Conservation (phyloP, 2,888 invertebrate species). For the Eristalis arbustorum region DNA sequence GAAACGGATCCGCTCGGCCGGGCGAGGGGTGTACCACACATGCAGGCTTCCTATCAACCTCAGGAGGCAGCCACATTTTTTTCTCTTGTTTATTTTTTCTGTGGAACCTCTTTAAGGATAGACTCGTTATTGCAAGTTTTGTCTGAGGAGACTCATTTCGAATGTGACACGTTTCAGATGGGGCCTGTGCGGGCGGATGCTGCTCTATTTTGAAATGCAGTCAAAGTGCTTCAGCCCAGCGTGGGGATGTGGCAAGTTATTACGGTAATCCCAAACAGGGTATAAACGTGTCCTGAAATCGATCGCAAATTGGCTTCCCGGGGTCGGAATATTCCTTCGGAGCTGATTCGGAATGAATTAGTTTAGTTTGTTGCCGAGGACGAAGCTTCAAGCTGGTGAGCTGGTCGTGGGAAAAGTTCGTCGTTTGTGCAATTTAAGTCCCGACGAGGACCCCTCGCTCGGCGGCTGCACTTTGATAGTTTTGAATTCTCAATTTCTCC, state of each 20-base stretch:
- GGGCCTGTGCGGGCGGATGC: neutral
- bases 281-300: constrained; percentile 66
- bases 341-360: constrained; percentile 63
- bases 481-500: constrained; percentile 68
- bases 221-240: constrained; percentile 11
- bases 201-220: constrained; percentile 47
- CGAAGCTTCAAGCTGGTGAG: neutral
- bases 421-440: constrained; percentile 59
- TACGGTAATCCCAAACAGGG: constrained; percentile 43
- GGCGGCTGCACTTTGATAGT: constrained; percentile 62
- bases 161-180: constrained; percentile 52
- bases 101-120: neutral
- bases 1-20: neutral
- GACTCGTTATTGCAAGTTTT: constrained; percentile 3
- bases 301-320: constrained; percentile 43
- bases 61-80: neutral
- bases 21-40: neutral
- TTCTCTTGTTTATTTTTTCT: neutral
- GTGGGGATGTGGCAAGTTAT: neutral
- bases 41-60: neutral
- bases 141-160: constrained; percentile 25
- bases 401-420: constrained; percentile 55
- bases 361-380: constrained; percentile 26
- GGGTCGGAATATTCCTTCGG: constrained; percentile 32
- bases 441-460: constrained; percentile 16